A percentile compares a stretch with the other conserved stretches of the same genome.
Conservation (phyloP, 2,113 vertebrate species). For the Agapornis roseicollis region DNA sequence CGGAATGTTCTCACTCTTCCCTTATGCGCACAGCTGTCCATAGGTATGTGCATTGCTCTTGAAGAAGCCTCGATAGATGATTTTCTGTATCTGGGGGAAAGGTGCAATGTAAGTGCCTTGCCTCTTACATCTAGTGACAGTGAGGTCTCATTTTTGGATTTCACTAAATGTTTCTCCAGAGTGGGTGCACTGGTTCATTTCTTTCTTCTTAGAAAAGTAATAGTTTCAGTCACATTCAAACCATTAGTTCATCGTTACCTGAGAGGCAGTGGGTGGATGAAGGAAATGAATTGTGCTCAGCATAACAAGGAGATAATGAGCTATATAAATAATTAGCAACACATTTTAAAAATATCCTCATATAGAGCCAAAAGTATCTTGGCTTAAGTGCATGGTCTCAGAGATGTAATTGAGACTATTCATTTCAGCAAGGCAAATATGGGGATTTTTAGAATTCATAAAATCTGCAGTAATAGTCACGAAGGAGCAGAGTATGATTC, state of each 20-base stretch:
- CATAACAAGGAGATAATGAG: not conserved
- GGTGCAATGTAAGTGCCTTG: not conserved
- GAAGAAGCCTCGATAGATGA: not conserved
- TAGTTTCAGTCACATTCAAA: not conserved
- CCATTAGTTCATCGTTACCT: not conserved
- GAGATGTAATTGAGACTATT: not conserved
- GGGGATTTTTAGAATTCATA: not conserved
- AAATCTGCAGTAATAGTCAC: not conserved
- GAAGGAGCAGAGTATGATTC: not conserved
- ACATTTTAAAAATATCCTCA: not conserved
- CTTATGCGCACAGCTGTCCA: not conserved
- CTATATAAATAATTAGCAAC: not conserved
- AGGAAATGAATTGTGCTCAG: not conserved
- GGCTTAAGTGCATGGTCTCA: not conserved
- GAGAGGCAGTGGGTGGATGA: not conserved
- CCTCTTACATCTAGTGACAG: not conserved
- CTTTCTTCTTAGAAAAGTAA: not conserved
- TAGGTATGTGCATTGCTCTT: not conserved
- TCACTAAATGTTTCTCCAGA: not conserved
- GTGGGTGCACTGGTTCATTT: not conserved
- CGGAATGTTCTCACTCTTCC: not conserved
- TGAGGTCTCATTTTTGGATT: not conserved
- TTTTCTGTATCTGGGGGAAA: not conserved
- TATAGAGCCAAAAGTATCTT: not conserved
- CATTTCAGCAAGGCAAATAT: not conserved